Evolutionary conservation across 2,797 vertebrate genomes (phyloP).

Genomic region (Lithobates pipiens): DNA sequence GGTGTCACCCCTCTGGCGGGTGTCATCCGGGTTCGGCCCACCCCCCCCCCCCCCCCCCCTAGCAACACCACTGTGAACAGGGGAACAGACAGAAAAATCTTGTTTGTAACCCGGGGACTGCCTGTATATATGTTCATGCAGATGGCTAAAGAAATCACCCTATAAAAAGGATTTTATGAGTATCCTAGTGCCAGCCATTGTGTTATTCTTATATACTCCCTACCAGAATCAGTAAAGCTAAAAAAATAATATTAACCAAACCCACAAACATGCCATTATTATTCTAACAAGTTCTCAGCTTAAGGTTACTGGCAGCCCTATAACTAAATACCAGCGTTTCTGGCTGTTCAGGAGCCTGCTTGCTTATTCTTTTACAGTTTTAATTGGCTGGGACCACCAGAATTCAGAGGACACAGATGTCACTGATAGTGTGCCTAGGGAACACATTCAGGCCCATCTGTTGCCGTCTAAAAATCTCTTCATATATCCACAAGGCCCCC

Average conservation of each 20-base stretch:
- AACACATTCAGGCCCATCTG: conserved; percentile 87
- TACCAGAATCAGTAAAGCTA: conserved; percentile 19
- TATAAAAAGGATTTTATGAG: neutral
- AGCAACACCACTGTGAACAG: too few relatives aligned
- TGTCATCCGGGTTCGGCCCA: too few relatives aligned
- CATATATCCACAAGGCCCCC: conserved; percentile 84
- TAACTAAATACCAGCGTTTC: conserved; percentile 78
- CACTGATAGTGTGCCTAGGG: conserved; percentile 84
- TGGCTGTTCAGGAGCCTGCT: conserved; percentile 63
- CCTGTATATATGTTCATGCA: neutral
- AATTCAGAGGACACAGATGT: conserved; percentile 87
- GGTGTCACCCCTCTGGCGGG: too few relatives aligned
- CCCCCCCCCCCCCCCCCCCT: too few relatives aligned
- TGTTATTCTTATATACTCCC: neutral
- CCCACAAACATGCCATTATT: conserved; percentile 43
- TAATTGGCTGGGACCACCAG: conserved; percentile 86
- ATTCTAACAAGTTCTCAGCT: conserved; percentile 67
- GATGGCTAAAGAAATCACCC: conserved; percentile 6
- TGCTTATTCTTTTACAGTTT: conserved; percentile 61
- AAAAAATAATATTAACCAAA: conserved; percentile 25
- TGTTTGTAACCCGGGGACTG: too few relatives aligned
- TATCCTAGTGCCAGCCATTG: neutral
- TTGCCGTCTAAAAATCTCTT: conserved; percentile 83
- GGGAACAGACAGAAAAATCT: too few relatives aligned
- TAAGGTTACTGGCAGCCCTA: conserved; percentile 72